Conservation (phyloP, 1,140 invertebrate genomes). For the Teleogryllus occipitalis region DNA sequence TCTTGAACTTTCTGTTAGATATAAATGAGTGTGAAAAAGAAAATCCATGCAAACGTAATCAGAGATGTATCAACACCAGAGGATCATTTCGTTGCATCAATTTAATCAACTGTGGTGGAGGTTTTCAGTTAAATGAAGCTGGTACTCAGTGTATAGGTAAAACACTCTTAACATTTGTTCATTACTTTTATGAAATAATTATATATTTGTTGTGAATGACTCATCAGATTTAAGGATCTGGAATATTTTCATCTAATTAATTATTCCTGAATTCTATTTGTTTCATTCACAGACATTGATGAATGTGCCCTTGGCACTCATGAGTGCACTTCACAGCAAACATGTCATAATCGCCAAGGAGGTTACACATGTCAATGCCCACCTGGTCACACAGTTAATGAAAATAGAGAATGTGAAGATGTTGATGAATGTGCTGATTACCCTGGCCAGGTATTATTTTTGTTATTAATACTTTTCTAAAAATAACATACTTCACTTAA, state of each 20-base stretch:
- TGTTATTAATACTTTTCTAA: no score
- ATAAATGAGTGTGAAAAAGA: constrained; percentile 17
- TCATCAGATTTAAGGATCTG: neutral
- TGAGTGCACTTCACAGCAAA: constrained; percentile 57
- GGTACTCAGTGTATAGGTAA: constrained; percentile 39
- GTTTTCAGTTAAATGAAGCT: constrained; percentile 35
- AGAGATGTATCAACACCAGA: constrained; percentile 45
- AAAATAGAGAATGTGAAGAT: constrained; percentile 46
- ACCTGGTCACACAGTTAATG: constrained; percentile 45
- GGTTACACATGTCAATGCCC: constrained; percentile 70
- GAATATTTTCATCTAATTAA: neutral
- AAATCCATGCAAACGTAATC: constrained; percentile 51
- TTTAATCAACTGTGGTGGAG: constrained; percentile 29
- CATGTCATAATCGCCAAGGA: constrained; percentile 64
- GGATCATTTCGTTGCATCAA: constrained; percentile 45
- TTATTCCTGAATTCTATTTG: neutral
- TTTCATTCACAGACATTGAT: constrained; percentile 33
- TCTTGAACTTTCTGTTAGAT: constrained; percentile 15
- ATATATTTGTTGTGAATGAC: neutral
- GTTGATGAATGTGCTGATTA: constrained; percentile 50
- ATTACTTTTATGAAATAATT: neutral
- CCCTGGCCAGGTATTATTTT: constrained; percentile 21
- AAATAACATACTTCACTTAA: no score
- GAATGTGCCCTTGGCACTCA: constrained; percentile 39
- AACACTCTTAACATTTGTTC: constrained; percentile 12